phyloP scores from a whole-genome alignment of 2,888 invertebrate genomes.

The Xestia sexstrigata region DNA sequence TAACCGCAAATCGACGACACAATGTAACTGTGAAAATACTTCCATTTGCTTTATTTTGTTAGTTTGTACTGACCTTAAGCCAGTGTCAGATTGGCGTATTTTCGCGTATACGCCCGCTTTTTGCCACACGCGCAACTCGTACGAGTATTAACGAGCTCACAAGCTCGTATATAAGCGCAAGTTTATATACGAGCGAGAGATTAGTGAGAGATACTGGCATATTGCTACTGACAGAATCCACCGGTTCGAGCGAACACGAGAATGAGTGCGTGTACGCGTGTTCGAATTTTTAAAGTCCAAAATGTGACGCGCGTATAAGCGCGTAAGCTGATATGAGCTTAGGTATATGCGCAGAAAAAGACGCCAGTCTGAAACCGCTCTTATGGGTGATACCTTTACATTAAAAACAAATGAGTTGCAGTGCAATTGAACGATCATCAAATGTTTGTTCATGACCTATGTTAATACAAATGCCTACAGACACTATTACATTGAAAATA shows the following conservation, averaged over 20 bases:
- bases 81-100: background rate
- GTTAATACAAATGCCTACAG: background rate
- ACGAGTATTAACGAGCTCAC: no score
- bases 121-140: no score
- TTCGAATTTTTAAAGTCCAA: background rate
- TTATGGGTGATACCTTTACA: background rate
- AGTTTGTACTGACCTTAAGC: background rate
- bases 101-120: no score
- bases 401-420: background rate
- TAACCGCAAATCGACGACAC: no score
- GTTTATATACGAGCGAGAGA: no score
- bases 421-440: background rate
- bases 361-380: background rate
- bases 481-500: background rate
- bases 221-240: background rate
- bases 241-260: background rate
- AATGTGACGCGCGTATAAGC: background rate
- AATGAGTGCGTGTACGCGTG: background rate
- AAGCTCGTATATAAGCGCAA: no score
- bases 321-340: background rate
- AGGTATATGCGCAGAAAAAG: background rate
- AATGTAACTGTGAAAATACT: background rate
- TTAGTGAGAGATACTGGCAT: no score
- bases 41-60: background rate
- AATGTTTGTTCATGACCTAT: slow-evolving; percentile 12